Evolutionary conservation across 2,113 vertebrate species (phyloP).

Genomic region (Nerophis ophidion): DNA sequence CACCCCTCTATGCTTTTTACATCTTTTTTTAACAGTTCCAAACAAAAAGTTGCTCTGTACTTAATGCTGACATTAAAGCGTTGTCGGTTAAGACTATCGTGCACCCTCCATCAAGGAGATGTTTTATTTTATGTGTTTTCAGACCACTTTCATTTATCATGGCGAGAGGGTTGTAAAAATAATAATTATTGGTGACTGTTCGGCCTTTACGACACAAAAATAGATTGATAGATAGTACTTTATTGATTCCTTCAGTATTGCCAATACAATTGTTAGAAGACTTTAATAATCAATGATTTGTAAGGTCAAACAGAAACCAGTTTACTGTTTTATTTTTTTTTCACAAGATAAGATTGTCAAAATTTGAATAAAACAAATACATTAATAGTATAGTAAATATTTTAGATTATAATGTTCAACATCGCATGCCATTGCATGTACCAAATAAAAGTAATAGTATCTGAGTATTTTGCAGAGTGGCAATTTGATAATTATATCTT

Average conservation of each 20-base stretch:
- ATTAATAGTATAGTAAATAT: no score
- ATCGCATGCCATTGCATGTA: no score
- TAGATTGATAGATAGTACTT: no score
- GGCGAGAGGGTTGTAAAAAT: slow-evolving; percentile 45
- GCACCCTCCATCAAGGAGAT: slow-evolving; percentile 54
- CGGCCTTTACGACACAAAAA: slow-evolving; percentile 35
- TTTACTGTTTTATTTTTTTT: background rate
- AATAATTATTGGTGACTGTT: slow-evolving; percentile 18
- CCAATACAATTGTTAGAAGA: slow-evolving; percentile 17
- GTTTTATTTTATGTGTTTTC: slow-evolving; percentile 49
- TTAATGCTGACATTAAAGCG: slow-evolving; percentile 68
- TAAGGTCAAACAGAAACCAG: background rate
- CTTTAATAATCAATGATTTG: slow-evolving; percentile 17
- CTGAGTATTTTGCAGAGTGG: no score
- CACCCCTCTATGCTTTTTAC: slow-evolving; percentile 20
- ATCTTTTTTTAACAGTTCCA: slow-evolving; percentile 46
- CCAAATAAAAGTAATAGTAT: no score
- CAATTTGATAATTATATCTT: no score
- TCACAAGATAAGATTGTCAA: no score
- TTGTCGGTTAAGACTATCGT: slow-evolving; percentile 45
- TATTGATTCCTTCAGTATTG: no score
- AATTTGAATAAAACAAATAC: no score
- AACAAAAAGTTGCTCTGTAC: slow-evolving; percentile 53
- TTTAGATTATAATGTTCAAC: no score
- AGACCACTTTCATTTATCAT: slow-evolving; percentile 32